phyloP scores from a whole-genome alignment of 2,797 vertebrate species.

The Clamator glandarius region DNA sequence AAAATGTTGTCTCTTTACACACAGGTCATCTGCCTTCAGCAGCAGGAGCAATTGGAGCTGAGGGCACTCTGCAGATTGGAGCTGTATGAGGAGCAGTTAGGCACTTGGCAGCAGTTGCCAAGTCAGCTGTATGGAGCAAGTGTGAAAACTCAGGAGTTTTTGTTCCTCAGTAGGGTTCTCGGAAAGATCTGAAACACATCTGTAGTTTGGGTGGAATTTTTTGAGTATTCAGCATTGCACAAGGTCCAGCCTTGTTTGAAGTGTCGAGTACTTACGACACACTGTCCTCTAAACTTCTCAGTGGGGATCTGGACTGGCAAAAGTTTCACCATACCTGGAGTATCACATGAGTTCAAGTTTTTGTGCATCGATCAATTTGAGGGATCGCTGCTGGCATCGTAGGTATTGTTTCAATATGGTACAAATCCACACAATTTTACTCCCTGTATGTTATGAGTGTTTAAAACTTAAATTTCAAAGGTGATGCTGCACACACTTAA shows the following conservation, averaged over 20 bases:
- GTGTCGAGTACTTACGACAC: neutral
- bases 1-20: neutral
- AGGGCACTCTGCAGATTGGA: neutral
- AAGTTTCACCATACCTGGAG: neutral
- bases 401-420: neutral
- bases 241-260: neutral
- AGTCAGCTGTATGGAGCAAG: neutral
- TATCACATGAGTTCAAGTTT: accelerated
- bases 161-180: neutral
- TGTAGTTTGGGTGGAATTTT: neutral
- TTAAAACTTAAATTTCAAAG: neutral
- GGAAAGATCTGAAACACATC: neutral
- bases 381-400: neutral
- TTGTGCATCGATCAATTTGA: neutral
- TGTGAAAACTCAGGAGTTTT: neutral
- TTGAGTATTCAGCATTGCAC: neutral
- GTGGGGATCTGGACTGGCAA: neutral
- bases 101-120: neutral
- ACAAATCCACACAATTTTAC: neutral
- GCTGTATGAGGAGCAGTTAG: neutral
- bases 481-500: neutral
- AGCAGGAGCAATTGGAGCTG: neutral
- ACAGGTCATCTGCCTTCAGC: neutral
- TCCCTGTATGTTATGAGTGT: neutral
- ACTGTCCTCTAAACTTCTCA: neutral